Conservation (phyloP, 2,888 invertebrate genomes). For the Protodeltote pygarga region DNA sequence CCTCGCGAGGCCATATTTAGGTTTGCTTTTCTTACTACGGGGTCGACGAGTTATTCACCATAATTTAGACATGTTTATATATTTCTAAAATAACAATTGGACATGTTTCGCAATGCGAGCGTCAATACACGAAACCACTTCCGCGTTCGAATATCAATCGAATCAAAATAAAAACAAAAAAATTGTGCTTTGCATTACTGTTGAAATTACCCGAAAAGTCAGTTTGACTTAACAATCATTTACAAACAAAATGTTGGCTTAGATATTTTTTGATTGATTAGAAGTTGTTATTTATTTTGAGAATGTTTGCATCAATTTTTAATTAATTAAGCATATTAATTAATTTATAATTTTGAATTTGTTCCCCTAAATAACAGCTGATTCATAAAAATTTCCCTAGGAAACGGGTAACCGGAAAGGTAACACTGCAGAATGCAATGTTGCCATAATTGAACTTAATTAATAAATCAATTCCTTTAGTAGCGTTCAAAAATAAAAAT, state of each 20-base stretch:
- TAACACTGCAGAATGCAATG: slow-evolving; percentile 5
- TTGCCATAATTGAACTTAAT: slow-evolving; percentile 18
- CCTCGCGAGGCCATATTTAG: slow-evolving; percentile 86
- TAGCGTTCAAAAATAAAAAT: slow-evolving; percentile 5
- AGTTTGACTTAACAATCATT: slow-evolving; percentile 6
- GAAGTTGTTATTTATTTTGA: neutral
- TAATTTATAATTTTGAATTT: neutral
- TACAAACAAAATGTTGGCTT: neutral
- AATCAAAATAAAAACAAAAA: slow-evolving; percentile 81
- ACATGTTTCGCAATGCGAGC: slow-evolving; percentile 79
- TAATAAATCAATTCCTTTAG: slow-evolving; percentile 4
- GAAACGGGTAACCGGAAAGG: slow-evolving; percentile 22
- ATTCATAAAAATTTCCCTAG: slow-evolving; percentile 14
- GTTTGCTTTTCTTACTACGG: slow-evolving; percentile 65
- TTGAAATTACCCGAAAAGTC: slow-evolving; percentile 34
- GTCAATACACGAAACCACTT: slow-evolving; percentile 75
- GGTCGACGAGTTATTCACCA: slow-evolving; percentile 70
- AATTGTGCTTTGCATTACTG: slow-evolving; percentile 49
- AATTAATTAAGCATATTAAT: neutral
- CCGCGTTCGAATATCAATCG: slow-evolving; percentile 78
- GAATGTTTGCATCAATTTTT: neutral
- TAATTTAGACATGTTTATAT: slow-evolving; percentile 79
- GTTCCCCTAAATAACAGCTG: neutral
- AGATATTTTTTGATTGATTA: neutral
- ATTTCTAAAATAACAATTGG: slow-evolving; percentile 69